Conservation (phyloP, 2,888 invertebrate genomes). For the Crioceris asparagi region DNA sequence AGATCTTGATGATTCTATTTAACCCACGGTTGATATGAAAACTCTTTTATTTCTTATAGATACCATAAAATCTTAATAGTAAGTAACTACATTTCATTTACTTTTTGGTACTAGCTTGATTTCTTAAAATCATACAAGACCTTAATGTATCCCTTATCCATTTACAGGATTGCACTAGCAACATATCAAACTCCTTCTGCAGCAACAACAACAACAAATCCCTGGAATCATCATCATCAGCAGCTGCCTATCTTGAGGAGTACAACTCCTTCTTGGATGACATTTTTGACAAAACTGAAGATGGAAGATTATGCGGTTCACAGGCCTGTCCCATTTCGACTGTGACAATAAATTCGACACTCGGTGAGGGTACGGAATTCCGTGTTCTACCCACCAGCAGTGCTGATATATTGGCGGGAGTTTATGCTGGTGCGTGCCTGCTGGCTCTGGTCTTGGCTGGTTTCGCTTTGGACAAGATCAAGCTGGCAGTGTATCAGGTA, state of each 20-base stretch:
- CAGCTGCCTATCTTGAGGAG: slow-evolving; percentile 15
- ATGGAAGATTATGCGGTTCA: slow-evolving; percentile 48
- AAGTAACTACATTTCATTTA: no score
- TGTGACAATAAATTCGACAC: slow-evolving; percentile 12
- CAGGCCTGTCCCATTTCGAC: slow-evolving; percentile 42
- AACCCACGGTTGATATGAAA: no score
- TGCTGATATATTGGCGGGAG: slow-evolving; percentile 33
- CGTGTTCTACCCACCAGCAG: slow-evolving; percentile 32
- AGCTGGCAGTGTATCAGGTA: slow-evolving; percentile 44
- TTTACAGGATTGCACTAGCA: no score
- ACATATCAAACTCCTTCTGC: no score
- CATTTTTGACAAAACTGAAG: slow-evolving; percentile 44
- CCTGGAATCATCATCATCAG: no score
- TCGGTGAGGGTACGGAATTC: slow-evolving; percentile 11
- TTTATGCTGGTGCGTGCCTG: slow-evolving; percentile 37
- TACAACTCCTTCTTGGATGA: slow-evolving; percentile 36
- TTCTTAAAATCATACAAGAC: no score
- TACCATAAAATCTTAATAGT: no score
- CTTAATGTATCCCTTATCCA: no score
- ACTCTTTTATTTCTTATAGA: no score
- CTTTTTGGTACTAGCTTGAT: no score
- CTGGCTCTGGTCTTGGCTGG: slow-evolving; percentile 33
- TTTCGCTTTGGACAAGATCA: slow-evolving; percentile 42
- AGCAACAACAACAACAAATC: no score
- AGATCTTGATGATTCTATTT: no score